A percentile compares a stretch with the other conserved stretches of the same genome.
These are phyloP conservation scores for Mythimna loreyi DNA, from an alignment of 2,888 invertebrate species.

Conservation along the genomic window DNA sequence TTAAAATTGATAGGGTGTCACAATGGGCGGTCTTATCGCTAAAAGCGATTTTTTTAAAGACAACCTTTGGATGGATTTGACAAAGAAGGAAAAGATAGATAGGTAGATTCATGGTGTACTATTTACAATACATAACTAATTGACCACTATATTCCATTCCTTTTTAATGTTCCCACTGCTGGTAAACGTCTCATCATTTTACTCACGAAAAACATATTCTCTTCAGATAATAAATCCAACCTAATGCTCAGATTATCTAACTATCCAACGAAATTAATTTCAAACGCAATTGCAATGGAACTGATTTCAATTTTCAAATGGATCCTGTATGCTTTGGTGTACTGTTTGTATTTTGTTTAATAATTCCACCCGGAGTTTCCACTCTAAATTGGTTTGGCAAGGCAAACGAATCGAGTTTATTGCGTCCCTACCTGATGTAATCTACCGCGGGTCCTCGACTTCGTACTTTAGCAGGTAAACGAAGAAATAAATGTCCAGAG, in stretches of 20 bases:
- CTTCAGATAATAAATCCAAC: background rate
- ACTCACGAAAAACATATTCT: slow-evolving; percentile 8
- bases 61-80: too few relatives aligned
- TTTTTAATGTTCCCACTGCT: too few relatives aligned
- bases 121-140: too few relatives aligned
- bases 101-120: too few relatives aligned
- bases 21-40: too few relatives aligned
- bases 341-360: slow-evolving; percentile 40
- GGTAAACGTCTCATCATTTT: too few relatives aligned
- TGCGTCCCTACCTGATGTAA: slow-evolving; percentile 17
- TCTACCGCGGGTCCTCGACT: slow-evolving; percentile 8
- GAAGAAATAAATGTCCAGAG: slow-evolving; percentile 24
- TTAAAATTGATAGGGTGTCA: too few relatives aligned
- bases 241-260: slow-evolving; percentile 23
- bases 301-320: slow-evolving; percentile 44
- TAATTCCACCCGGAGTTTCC: slow-evolving; percentile 35
- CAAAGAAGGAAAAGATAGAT: too few relatives aligned
- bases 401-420: slow-evolving; percentile 47
- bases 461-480: background rate
- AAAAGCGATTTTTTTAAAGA: too few relatives aligned
- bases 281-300: slow-evolving; percentile 37
- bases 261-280: slow-evolving; percentile 40
- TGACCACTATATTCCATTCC: too few relatives aligned
- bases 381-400: slow-evolving; percentile 52
- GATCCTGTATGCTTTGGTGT: slow-evolving; percentile 10